Conservation (phyloP, 2,113 vertebrate genomes). For the Ciconia stormi region DNA sequence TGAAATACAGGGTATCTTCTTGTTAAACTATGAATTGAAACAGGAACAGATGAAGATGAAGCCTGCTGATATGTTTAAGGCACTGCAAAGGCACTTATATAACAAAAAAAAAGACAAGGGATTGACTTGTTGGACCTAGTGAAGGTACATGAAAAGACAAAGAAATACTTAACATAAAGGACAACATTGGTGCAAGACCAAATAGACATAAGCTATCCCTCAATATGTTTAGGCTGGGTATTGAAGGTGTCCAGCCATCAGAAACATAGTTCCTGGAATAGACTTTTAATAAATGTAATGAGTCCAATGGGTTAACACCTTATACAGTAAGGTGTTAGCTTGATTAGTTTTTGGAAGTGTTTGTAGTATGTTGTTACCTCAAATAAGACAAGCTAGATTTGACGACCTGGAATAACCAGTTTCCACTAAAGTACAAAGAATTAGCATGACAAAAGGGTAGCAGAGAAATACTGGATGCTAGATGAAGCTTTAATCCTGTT, state of each 20-base stretch:
- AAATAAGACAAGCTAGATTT: not conserved
- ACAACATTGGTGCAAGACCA: not conserved
- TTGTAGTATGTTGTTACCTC: not conserved
- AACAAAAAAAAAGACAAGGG: not conserved
- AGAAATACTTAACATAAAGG: not conserved
- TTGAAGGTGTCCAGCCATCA: not conserved
- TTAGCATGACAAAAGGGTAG: not conserved
- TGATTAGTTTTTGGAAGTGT: not conserved
- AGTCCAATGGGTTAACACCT: not conserved
- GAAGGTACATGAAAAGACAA: not conserved
- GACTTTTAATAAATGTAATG: not conserved
- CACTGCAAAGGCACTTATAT: not conserved
- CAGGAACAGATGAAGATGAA: not conserved
- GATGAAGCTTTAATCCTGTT: not conserved
- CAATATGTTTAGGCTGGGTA: accelerated
- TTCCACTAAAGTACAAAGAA: not conserved
- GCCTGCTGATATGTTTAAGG: not conserved
- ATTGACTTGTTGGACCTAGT: not conserved
- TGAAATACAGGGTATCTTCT: not conserved
- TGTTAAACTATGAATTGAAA: not conserved
- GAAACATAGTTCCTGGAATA: not conserved
- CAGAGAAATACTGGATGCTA: not conserved
- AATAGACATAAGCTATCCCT: not conserved
- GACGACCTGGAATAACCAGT: not conserved
- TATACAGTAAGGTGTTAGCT: not conserved